Conservation (phyloP, 2,113 vertebrate species). For the Uria lomvia region DNA sequence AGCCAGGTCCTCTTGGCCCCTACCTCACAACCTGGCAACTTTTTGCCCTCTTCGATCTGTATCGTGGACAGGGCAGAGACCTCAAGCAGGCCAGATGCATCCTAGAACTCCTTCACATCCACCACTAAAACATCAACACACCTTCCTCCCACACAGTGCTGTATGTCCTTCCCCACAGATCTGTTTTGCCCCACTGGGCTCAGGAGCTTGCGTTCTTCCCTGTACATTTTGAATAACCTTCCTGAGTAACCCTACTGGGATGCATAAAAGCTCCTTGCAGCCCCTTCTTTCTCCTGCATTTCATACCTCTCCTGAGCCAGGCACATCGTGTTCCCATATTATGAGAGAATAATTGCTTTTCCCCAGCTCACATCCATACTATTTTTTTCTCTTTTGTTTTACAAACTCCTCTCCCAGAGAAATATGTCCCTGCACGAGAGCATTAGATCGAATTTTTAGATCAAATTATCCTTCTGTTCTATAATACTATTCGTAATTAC, state of each 20-base stretch:
- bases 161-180: not conserved
- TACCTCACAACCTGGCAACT: not conserved
- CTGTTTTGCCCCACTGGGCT: not conserved
- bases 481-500: constrained; percentile 62
- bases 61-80: not conserved
- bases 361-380: constrained; percentile 32
- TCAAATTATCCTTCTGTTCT: constrained; percentile 69
- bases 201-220: not conserved
- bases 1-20: not conserved
- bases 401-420: constrained; percentile 47
- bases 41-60: not conserved
- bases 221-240: constrained; percentile 12
- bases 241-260: not conserved
- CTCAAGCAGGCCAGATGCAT: not conserved
- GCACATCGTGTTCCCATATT: constrained; percentile 37
- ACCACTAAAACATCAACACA: not conserved
- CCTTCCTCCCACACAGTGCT: not conserved
- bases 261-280: not conserved
- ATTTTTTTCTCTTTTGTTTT: constrained; percentile 57
- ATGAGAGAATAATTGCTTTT: constrained; percentile 70
- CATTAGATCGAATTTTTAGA: constrained; percentile 70
- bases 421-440: constrained; percentile 39
- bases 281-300: constrained; percentile 11
- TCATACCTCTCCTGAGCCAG: constrained; percentile 46
- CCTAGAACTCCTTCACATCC: not conserved